A percentile compares a stretch with the other conserved stretches of the same genome.
These are phyloP conservation scores for Tokudaia muenninki DNA, from an alignment of 2,797 vertebrate species.

Conservation along the genomic window DNA sequence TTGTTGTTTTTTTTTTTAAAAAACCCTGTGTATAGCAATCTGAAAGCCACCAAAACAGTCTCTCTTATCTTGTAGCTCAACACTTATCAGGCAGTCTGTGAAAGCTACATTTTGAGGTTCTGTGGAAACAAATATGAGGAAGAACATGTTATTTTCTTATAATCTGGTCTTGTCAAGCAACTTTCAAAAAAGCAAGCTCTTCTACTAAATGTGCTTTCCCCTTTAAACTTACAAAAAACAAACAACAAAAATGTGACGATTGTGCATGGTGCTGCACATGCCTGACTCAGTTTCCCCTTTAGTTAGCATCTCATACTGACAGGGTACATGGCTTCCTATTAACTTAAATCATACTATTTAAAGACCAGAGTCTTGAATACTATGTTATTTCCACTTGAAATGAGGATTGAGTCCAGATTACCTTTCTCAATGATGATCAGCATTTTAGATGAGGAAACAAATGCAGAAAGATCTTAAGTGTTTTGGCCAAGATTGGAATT, in stretches of 20 bases:
- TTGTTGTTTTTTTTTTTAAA: too few relatives aligned
- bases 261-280: background rate
- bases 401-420: background rate
- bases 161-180: background rate
- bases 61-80: background rate
- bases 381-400: slow-evolving; percentile 53
- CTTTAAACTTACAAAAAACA: slow-evolving; percentile 1
- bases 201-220: background rate
- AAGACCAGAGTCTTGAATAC: background rate
- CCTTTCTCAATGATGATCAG: background rate
- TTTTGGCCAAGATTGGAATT: background rate
- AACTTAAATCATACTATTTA: slow-evolving; percentile 13
- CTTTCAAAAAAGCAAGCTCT: background rate
- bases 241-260: background rate
- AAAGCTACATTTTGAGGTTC: background rate
- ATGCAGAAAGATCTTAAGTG: background rate
- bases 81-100: background rate
- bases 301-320: background rate
- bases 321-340: background rate
- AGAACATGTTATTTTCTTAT: background rate
- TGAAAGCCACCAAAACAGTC: slow-evolving; percentile 11
- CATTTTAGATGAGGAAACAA: slow-evolving; percentile 11
- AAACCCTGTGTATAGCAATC: background rate
- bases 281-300: background rate
- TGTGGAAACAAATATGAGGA: background rate